phyloP scores from a whole-genome alignment of 2,113 vertebrate species.

The Verasper variegatus region DNA sequence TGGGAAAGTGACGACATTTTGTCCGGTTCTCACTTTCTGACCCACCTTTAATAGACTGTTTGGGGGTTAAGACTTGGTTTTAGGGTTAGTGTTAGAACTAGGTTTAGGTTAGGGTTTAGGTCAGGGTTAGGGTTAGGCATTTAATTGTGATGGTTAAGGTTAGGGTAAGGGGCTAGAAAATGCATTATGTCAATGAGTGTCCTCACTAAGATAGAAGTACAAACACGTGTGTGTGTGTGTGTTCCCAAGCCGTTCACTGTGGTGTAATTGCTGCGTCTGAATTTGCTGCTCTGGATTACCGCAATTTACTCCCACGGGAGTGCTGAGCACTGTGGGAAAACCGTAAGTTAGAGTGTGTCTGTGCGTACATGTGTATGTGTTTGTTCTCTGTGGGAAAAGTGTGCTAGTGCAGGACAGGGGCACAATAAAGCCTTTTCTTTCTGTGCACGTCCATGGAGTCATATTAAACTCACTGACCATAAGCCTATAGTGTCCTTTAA shows the following conservation, averaged over 20 bases:
- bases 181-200: too few relatives aligned
- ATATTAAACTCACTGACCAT: constrained; percentile 58
- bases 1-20: too few relatives aligned
- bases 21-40: too few relatives aligned
- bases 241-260: constrained; percentile 69
- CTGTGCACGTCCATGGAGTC: constrained; percentile 46
- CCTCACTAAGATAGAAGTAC: too few relatives aligned
- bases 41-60: too few relatives aligned
- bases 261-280: constrained; percentile 78
- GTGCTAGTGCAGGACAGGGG: constrained; percentile 51
- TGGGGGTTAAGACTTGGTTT: too few relatives aligned
- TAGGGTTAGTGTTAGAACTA: too few relatives aligned
- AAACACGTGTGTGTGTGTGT: constrained; percentile 20
- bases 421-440: constrained; percentile 75
- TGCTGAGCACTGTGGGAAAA: constrained; percentile 82
- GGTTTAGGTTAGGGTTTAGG: too few relatives aligned
- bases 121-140: too few relatives aligned
- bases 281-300: constrained; percentile 80
- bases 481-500: constrained; percentile 38
- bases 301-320: constrained; percentile 79
- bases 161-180: too few relatives aligned
- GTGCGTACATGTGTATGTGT: constrained; percentile 47
- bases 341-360: constrained; percentile 56
- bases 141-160: too few relatives aligned
- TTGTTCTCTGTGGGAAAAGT: constrained; percentile 75